Evolutionary conservation across 2,797 vertebrate genomes (phyloP).

Genomic region (Lepilemur ruficaudatus): DNA sequence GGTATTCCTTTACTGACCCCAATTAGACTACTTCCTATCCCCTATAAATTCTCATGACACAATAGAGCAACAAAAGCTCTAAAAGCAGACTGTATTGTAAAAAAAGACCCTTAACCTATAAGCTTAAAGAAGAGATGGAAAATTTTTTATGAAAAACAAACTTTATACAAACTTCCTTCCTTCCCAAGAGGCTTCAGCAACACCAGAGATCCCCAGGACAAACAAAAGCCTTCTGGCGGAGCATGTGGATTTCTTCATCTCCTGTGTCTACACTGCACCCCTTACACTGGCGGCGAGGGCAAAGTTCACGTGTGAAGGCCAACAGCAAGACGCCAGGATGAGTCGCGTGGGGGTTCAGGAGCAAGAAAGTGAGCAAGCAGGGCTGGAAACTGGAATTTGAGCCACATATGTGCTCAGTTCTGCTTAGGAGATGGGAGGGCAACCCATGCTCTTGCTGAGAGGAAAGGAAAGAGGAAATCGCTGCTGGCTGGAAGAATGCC

Average conservation of each 20-base stretch:
- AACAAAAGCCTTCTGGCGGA: background rate
- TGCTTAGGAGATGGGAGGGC: background rate
- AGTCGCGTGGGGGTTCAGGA: too few relatives aligned
- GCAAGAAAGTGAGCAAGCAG: background rate
- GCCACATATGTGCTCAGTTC: background rate
- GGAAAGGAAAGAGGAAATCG: background rate
- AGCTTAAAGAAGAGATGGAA: background rate
- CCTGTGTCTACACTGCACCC: background rate
- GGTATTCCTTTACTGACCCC: background rate
- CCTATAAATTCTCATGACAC: background rate
- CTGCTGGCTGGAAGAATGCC: background rate
- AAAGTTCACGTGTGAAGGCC: background rate
- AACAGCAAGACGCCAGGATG: background rate
- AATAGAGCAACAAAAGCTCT: background rate
- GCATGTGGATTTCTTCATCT: background rate
- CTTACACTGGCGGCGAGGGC: fast-evolving
- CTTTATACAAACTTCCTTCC: background rate
- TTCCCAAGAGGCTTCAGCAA: background rate
- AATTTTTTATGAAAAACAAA: background rate
- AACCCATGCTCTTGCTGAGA: background rate
- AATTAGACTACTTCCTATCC: background rate
- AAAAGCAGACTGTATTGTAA: background rate
- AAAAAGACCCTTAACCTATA: background rate
- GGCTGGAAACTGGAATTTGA: background rate
- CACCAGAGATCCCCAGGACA: background rate